Evolutionary conservation across 2,888 invertebrate species (phyloP).

Genomic region (Podabrus alpinus): DNA sequence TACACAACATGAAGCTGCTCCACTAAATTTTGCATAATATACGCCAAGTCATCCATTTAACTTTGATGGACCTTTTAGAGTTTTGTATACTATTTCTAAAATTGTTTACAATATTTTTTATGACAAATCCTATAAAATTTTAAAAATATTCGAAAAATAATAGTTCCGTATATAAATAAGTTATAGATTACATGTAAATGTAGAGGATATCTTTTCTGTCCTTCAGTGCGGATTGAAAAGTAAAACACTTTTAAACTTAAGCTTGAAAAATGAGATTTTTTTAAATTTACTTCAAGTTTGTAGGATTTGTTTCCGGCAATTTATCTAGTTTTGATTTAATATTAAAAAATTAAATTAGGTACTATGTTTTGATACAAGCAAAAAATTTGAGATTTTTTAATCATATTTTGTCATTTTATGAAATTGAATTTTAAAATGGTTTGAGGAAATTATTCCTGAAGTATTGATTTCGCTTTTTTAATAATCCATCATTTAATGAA

Average conservation of each 20-base stretch:
- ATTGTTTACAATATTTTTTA: not conserved
- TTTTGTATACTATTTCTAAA: not conserved
- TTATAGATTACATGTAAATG: not conserved
- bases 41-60: not conserved
- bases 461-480: not conserved
- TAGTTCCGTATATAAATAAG: not conserved
- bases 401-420: not conserved
- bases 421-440: not conserved
- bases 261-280: not conserved
- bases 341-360: not conserved
- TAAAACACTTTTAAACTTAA: not conserved
- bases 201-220: not conserved
- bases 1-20: not conserved
- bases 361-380: not conserved
- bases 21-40: not conserved
- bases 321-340: not conserved
- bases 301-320: not conserved
- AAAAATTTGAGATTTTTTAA: not conserved
- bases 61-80: no score
- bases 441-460: not conserved
- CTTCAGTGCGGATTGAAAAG: not conserved
- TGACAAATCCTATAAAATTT: not conserved
- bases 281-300: not conserved
- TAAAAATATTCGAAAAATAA: not conserved
- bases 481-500: no score